Conservation (phyloP, 2,113 vertebrate genomes). For the Chauna torquata region DNA sequence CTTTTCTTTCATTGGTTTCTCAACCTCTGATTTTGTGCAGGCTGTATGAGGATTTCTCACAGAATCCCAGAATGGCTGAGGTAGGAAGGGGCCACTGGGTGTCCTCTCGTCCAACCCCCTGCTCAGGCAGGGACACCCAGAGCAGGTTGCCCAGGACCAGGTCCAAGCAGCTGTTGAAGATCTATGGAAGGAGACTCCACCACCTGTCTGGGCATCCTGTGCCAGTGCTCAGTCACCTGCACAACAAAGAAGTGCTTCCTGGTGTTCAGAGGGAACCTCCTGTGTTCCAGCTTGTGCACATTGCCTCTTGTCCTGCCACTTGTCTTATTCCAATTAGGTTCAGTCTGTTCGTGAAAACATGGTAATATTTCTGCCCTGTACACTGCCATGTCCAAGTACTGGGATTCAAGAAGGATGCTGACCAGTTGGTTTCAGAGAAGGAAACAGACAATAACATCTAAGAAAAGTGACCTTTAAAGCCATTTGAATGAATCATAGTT, state of each 20-base stretch:
- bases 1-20: neutral
- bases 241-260: neutral
- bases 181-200: too few relatives aligned
- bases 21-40: neutral
- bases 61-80: neutral
- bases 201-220: neutral
- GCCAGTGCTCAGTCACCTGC: neutral
- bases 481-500: fast-evolving
- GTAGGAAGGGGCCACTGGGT: neutral
- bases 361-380: neutral
- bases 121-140: neutral
- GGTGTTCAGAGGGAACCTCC: neutral
- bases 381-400: neutral
- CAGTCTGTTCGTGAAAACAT: neutral
- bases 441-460: neutral
- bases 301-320: neutral
- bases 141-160: neutral
- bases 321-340: neutral
- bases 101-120: neutral
- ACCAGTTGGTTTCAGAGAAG: neutral
- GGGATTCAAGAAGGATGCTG: neutral
- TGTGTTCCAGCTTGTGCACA: neutral
- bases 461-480: neutral
- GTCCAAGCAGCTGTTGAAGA: too few relatives aligned
- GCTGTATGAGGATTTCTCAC: neutral